Percentiles rank a stretch among this genome's conserved stretches.
These are phyloP conservation scores for Dicrurus megarhynchus DNA, from an alignment of 2,113 vertebrate genomes.

Conservation along the genomic window DNA sequence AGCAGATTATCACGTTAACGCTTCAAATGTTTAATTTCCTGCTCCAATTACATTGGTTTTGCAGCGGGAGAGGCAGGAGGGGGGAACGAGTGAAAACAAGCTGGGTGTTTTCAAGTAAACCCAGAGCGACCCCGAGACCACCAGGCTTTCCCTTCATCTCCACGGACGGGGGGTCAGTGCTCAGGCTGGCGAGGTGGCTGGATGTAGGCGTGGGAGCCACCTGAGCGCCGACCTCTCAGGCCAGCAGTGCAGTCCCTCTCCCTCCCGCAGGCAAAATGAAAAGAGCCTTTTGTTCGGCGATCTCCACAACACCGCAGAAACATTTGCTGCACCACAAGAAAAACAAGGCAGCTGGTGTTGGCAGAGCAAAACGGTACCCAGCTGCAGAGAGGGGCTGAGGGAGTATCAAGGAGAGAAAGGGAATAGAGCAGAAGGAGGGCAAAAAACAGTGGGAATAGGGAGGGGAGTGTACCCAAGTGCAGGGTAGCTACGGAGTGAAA, in stretches of 20 bases:
- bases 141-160: neutral
- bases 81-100: neutral
- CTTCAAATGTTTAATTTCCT: conserved; percentile 56
- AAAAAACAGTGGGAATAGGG: neutral
- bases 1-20: conserved; percentile 57
- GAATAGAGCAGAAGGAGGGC: neutral
- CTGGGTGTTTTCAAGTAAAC: neutral
- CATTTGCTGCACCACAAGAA: neutral
- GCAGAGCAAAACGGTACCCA: neutral
- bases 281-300: neutral
- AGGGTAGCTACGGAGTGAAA: neutral
- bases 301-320: neutral
- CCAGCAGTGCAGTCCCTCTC: neutral
- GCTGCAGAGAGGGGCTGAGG: neutral
- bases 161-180: fast-evolving
- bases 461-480: fast-evolving
- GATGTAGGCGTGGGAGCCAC: neutral
- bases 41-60: conserved; percentile 44
- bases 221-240: neutral
- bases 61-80: neutral
- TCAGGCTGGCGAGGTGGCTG: fast-evolving
- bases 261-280: neutral
- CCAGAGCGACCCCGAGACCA: neutral
- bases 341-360: neutral
- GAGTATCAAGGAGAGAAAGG: neutral